These are phyloP conservation scores for Plebejus argus DNA, from an alignment of 2,888 invertebrate species.

Conservation along the genomic window DNA sequence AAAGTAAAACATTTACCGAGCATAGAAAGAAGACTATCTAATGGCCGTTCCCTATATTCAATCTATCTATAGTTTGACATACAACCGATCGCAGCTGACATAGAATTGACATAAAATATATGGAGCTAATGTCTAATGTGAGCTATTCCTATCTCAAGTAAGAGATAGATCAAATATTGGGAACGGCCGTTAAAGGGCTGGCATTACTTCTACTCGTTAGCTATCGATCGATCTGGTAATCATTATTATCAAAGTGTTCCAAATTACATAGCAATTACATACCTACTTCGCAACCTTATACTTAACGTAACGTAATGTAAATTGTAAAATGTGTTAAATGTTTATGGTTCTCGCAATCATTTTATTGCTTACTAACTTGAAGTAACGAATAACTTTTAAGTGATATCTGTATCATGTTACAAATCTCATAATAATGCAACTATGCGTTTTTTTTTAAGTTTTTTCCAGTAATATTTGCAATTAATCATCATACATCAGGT, in stretches of 20 bases:
- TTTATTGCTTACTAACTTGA: neutral
- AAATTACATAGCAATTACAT: neutral
- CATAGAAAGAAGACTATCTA: neutral
- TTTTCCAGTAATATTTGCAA: too few relatives aligned
- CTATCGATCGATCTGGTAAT: neutral
- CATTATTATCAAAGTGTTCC: slow-evolving; percentile 9
- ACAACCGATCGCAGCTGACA: too few relatives aligned
- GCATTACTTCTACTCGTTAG: too few relatives aligned
- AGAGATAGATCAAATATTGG: too few relatives aligned
- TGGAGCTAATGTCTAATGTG: too few relatives aligned
- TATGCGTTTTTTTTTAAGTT: neutral
- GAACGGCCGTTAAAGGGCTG: too few relatives aligned
- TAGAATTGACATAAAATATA: too few relatives aligned
- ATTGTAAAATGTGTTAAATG: neutral
- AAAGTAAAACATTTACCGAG: neutral
- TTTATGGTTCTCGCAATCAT: neutral
- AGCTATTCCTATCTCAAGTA: too few relatives aligned
- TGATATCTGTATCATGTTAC: neutral
- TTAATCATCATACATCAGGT: too few relatives aligned
- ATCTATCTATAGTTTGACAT: too few relatives aligned
- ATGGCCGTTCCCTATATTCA: too few relatives aligned
- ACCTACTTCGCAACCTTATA: neutral
- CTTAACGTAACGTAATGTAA: neutral
- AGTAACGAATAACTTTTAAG: neutral
- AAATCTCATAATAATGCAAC: neutral